Evolutionary conservation across 2,113 vertebrate genomes (phyloP).

Genomic region (Corythoichthys intestinalis): DNA sequence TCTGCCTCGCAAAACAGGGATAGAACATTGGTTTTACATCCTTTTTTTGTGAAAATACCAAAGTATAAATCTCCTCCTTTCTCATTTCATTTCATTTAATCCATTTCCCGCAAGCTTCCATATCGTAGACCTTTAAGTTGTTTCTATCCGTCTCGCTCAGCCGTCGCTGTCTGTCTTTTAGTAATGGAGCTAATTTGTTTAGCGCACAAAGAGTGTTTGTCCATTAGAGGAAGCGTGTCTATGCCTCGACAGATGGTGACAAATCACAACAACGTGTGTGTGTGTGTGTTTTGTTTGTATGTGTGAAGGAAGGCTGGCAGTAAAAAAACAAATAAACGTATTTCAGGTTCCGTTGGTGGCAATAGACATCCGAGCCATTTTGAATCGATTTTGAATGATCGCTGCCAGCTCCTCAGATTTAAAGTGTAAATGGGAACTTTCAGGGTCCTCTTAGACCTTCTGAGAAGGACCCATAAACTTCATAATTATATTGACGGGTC

Average conservation of each 20-base stretch:
- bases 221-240: conserved; percentile 67
- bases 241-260: conserved; percentile 67
- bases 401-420: too few relatives aligned
- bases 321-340: not conserved
- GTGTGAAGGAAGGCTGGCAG: conserved; percentile 4
- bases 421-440: too few relatives aligned
- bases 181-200: conserved; percentile 79
- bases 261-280: conserved; percentile 59
- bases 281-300: conserved; percentile 10
- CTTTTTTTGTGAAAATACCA: conserved; percentile 3
- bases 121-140: conserved; percentile 16
- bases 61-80: conserved; percentile 22
- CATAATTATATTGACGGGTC: too few relatives aligned
- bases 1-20: conserved; percentile 27
- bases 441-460: too few relatives aligned
- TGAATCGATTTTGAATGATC: too few relatives aligned
- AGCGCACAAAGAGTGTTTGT: conserved; percentile 70
- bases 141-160: conserved; percentile 44
- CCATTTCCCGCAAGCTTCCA: conserved; percentile 21
- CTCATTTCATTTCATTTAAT: conserved; percentile 31
- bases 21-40: conserved; percentile 18
- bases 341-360: too few relatives aligned
- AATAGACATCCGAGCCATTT: too few relatives aligned
- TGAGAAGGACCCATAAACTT: too few relatives aligned
- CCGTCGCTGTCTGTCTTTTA: conserved; percentile 51